Base-by-base conservation (phyloP, 2,113 vertebrate genomes). In the Hypanus sabinus region DNA sequence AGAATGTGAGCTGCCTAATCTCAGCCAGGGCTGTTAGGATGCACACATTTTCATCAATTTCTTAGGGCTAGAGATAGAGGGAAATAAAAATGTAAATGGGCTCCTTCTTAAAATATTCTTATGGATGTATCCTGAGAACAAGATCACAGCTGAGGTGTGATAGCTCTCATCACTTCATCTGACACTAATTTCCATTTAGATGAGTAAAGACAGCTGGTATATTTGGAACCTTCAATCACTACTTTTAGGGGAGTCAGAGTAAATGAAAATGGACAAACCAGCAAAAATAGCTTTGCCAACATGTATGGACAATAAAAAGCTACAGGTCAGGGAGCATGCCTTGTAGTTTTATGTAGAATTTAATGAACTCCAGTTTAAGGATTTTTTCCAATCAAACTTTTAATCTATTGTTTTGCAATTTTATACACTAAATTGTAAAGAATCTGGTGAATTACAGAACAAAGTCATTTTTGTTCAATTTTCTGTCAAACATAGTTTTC, bases 101-200 rank as follows among this genome's bases (percentile, higher is more conserved):
- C 3, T 33, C 33, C 33, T 38, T 81, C 79, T 81, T 36, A 38
- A 46, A 38, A 18, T 38, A 8, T 18, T 20, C 79, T 2, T 38
- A 38, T 46, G 36, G 33, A 46, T 77, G 79, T 22, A 20, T 81
- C 36, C 79, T 20, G 33, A 81, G 36, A 46, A 81, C 36, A 81
- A 79, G n/a, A 36, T 33, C 16, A 36, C 36, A 7, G 33, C 79
- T 81, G 36, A 81, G 16, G 14, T 81, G 79, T 46, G 79, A 46
- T 81, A 16, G 18, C 33, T 46, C 79, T 46, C 79, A 81, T 81
- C 79, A 81, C 20, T 20, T 46, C 79, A 81, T 22, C 79, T 79
- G 76, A 79, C 75, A 76, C 76, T 81, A 20, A 81, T 81, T 81
- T 81, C 18, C 79, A 81, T 46, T 81, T 81, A 81, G 33, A 81